Evolutionary conservation across 1,140 invertebrate genomes (phyloP), one percentile per base, ranked within the genome.

Genomic region (Branchinecta lynchi): DNA sequence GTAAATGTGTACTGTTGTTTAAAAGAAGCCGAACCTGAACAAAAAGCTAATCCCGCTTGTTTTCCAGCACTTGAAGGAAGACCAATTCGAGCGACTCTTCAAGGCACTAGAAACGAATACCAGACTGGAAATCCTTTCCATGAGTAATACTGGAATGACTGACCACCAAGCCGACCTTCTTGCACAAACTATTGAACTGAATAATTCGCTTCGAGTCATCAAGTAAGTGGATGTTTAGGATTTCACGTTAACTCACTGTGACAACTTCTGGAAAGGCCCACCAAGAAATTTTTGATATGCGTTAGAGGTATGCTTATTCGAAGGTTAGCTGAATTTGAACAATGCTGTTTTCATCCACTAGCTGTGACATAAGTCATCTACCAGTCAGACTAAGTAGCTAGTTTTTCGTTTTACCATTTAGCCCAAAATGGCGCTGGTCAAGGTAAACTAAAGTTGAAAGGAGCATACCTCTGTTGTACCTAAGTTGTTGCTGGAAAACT

Each of bases 21-120:
- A 32, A 1, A 32, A 32, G 32, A 32, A 32, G 32, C 32, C 5
- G 32, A 32, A 32, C 51, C 17, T 60, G 51, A 15, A 2, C 12
- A 51, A n/a, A n/a, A 51, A 51, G 51, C 51, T 60, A 15, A 60
- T 60, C 17, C 17, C 12, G 3, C 17, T 74, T 72, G 74, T 74
- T 68, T 82, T 86, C 0, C 80, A 97, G 93, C 94, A 94, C 81
- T 92, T 99, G 80, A 95, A 94, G 67, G 89, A 96, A 76, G 94
- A 98, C 79, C 92, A 93, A 78, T 91, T 98, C 77, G 85, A 89
- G 72, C 86, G 71, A 77, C 79, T 99, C 68, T 93, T 95, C 81
- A 87, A 90, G 76, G 90, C 87, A 68, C 78, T 98, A 73, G 88
- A 89, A 76, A 85, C 83, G 68, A 98, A 98, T 80, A 93, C 93